Percentiles rank a stretch among this genome's conserved stretches.
Evolutionary conservation across 2,888 invertebrate genomes (phyloP).

Genomic region (Polietes domitor): DNA sequence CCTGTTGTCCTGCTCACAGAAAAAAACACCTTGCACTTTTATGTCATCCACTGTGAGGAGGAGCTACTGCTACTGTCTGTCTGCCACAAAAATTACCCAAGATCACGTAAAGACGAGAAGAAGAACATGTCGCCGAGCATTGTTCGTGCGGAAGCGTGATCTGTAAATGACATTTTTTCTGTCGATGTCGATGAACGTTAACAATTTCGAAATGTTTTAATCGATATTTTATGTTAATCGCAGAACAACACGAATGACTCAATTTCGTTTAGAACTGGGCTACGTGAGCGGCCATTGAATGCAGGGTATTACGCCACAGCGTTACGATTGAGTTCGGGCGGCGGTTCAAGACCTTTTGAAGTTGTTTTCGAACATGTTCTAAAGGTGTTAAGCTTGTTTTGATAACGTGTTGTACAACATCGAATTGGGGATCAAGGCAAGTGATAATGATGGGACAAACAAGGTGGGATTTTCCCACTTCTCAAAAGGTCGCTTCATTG

Average conservation of each 20-base stretch:
- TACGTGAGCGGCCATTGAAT: conserved; percentile 56
- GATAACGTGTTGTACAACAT: conserved; percentile 57
- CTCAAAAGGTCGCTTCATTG: background rate
- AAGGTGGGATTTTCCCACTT: too few relatives aligned
- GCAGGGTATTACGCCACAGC: background rate
- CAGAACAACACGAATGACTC: conserved; percentile 72
- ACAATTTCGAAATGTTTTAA: conserved; percentile 66
- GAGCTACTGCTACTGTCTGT: background rate
- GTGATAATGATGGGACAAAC: background rate
- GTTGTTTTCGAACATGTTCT: background rate
- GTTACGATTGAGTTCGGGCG: background rate
- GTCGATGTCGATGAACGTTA: too few relatives aligned
- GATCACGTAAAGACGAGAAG: conserved; percentile 31
- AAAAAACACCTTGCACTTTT: conserved; percentile 27
- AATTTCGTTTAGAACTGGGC: conserved; percentile 67
- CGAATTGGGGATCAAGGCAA: conserved; percentile 36
- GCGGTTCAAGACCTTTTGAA: background rate
- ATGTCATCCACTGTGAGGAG: too few relatives aligned
- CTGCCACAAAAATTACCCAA: conserved; percentile 9
- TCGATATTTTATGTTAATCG: conserved; percentile 74
- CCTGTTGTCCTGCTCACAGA: conserved; percentile 24
- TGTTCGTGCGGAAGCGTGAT: conserved; percentile 36
- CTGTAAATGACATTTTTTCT: conserved; percentile 45
- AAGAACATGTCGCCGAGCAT: conserved; percentile 20
- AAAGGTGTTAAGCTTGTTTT: conserved; percentile 58